A percentile compares a stretch with the other conserved stretches of the same genome.
phyloP scores from a whole-genome alignment of 2,797 vertebrate genomes.

The Macroramphosus scolopax region DNA sequence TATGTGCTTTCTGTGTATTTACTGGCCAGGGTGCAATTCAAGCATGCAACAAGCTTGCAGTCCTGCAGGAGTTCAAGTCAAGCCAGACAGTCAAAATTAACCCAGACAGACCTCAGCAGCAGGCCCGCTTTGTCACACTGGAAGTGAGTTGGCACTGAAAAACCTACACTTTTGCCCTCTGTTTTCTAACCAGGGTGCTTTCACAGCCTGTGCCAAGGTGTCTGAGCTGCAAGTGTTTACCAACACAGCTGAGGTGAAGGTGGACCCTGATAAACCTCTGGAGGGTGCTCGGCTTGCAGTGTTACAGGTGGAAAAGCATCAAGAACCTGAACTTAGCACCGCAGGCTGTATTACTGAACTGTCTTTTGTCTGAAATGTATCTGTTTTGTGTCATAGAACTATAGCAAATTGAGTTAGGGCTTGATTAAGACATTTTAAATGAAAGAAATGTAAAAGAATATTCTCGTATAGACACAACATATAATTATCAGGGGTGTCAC shows the following conservation, averaged over 20 bases:
- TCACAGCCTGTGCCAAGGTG: conserved; percentile 76
- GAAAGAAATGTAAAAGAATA: too few species aligned
- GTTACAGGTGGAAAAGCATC: conserved; percentile 76
- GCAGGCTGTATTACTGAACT: conserved; percentile 6
- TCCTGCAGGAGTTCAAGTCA: conserved; percentile 79
- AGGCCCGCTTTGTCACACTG: conserved; percentile 81
- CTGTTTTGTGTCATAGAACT: too few species aligned
- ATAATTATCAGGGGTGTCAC: too few species aligned
- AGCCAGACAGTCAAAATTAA: conserved; percentile 88
- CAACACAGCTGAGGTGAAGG: conserved; percentile 83
- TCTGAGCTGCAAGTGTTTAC: conserved; percentile 79
- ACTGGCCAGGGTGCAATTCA: conserved; percentile 77
- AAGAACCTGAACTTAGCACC: not conserved
- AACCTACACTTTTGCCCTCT: conserved; percentile 3
- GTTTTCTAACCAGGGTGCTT: conserved; percentile 78
- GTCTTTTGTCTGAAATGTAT: too few species aligned
- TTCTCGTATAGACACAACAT: too few species aligned
- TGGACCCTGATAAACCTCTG: conserved; percentile 95
- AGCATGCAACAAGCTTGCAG: conserved; percentile 75
- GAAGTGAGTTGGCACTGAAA: conserved; percentile 80
- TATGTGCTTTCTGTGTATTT: conserved; percentile 32
- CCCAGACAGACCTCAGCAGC: conserved; percentile 87
- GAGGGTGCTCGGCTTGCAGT: conserved; percentile 86
- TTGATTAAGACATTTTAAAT: too few species aligned
- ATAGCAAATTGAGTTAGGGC: too few species aligned